phyloP scores from a whole-genome alignment of 2,797 vertebrate genomes.

The Enteromius fasciolatus region DNA sequence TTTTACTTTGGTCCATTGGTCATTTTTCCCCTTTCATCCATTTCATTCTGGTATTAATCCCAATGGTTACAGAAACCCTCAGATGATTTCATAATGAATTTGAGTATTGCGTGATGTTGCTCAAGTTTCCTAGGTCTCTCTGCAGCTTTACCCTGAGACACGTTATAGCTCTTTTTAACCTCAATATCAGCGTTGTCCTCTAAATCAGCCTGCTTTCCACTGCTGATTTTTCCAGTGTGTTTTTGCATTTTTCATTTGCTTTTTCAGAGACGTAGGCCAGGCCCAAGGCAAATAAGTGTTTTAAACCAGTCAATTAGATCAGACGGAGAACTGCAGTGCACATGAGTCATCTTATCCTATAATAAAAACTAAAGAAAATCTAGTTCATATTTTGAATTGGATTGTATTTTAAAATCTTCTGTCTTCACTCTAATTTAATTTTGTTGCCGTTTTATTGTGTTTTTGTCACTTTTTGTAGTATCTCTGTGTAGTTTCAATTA shows the following conservation, averaged over 20 bases:
- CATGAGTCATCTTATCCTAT: neutral
- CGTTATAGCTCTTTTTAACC: neutral
- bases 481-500: neutral
- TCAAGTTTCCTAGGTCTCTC: neutral
- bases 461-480: neutral
- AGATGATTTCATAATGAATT: constrained; percentile 1
- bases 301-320: neutral
- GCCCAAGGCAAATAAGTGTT: constrained; percentile 20
- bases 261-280: neutral
- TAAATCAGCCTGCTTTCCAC: constrained; percentile 8
- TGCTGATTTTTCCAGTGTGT: constrained; percentile 5
- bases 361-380: neutral
- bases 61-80: neutral
- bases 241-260: constrained; percentile 41
- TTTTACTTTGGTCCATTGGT: neutral
- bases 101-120: neutral
- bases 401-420: neutral
- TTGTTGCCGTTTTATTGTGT: neutral
- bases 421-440: neutral
- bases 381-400: neutral
- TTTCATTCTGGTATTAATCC: neutral
- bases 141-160: neutral
- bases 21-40: neutral
- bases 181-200: neutral
- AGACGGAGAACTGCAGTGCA: neutral